Evolutionary conservation across 2,888 invertebrate species (phyloP).

Genomic region (Aporophyla nigra): DNA sequence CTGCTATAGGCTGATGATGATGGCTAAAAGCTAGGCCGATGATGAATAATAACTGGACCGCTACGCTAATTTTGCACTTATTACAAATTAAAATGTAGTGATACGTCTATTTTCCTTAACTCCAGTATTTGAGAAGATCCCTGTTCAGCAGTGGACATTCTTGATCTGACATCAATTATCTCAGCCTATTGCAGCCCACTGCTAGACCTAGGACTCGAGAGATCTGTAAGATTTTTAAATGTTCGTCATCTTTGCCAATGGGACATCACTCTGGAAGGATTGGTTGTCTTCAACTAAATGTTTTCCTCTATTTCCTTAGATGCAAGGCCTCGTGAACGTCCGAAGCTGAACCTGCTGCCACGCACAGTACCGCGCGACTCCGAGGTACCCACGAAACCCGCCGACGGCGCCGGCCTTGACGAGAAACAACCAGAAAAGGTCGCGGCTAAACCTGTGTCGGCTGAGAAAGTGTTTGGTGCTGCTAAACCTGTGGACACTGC

Average conservation of each 20-base stretch:
- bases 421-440: conserved; percentile 74
- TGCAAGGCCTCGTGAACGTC: conserved; percentile 93
- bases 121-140: too few relatives aligned
- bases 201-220: background rate
- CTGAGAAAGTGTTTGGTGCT: conserved; percentile 97
- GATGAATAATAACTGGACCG: background rate
- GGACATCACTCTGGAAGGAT: background rate
- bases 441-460: conserved; percentile 89
- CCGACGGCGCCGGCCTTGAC: conserved; percentile 76
- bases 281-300: background rate
- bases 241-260: background rate
- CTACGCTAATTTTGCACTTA: background rate
- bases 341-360: conserved; percentile 95
- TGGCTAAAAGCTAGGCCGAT: too few relatives aligned
- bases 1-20: too few relatives aligned
- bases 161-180: background rate
- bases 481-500: conserved; percentile 99
- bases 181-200: background rate
- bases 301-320: conserved; percentile 66
- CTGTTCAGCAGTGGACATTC: background rate
- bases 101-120: background rate
- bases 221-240: background rate
- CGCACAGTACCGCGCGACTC: conserved; percentile 94
- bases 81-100: background rate
- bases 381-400: conserved; percentile 80